Conservation (phyloP, 2,113 vertebrate species). For the Rhinoptilus africanus region DNA sequence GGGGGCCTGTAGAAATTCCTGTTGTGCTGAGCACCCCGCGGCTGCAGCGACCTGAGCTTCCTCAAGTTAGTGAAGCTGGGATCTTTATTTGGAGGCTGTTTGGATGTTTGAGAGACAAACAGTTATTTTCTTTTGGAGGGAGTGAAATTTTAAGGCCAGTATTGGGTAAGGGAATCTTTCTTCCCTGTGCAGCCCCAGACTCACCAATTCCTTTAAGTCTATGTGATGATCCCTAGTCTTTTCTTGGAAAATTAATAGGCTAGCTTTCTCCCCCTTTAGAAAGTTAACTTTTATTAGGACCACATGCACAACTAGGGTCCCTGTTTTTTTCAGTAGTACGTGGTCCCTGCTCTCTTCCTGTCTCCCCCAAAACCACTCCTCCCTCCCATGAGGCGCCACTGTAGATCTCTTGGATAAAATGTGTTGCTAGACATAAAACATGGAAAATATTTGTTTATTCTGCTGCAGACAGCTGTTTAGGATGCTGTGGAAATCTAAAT, state of each 20-base stretch:
- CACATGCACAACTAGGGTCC: background rate
- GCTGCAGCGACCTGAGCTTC: background rate
- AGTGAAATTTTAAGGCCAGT: background rate
- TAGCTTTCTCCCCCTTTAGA: background rate
- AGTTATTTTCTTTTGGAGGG: background rate
- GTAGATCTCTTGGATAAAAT: background rate
- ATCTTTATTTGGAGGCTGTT: background rate
- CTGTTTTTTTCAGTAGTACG: background rate
- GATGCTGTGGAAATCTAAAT: background rate
- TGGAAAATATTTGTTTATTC: conserved; percentile 26
- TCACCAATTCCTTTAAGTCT: background rate
- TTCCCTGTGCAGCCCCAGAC: background rate
- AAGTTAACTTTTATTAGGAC: background rate
- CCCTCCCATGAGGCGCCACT: background rate
- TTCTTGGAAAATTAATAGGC: background rate
- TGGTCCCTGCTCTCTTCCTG: background rate
- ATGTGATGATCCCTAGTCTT: rapidly evolving
- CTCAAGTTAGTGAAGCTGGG: background rate
- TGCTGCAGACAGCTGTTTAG: conserved; percentile 5
- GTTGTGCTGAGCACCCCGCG: background rate
- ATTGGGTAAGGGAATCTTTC: background rate
- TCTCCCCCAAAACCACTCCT: background rate
- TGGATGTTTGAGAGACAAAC: background rate
- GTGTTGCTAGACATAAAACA: background rate
- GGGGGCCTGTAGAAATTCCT: background rate